Percentiles rank a stretch among this genome's conserved stretches.
These are phyloP conservation scores for Ceuthmochares aereus DNA, from an alignment of 2,113 vertebrate species.

Conservation along the genomic window DNA sequence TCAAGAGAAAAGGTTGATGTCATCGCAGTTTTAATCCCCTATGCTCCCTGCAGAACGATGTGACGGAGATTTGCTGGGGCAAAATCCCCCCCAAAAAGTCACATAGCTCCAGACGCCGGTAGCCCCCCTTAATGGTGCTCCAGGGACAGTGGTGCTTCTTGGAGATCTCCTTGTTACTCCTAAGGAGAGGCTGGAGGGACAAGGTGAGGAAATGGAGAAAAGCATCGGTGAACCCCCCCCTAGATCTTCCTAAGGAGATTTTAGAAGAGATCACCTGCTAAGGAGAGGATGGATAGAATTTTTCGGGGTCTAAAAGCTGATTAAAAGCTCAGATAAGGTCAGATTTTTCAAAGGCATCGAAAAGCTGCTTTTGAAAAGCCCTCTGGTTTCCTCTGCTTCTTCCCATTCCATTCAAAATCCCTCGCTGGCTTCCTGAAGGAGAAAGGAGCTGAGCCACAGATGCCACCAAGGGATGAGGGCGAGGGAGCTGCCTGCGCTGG, in stretches of 20 bases:
- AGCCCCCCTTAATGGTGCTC: not conserved
- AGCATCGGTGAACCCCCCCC: not conserved
- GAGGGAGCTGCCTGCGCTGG: not conserved
- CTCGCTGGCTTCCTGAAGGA: not conserved
- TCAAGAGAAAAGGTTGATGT: not conserved
- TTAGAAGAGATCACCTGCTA: slow-evolving; percentile 31
- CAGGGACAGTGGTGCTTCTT: not conserved
- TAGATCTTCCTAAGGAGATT: slow-evolving; percentile 40
- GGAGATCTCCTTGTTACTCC: not conserved
- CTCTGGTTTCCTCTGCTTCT: not conserved
- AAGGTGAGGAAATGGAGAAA: not conserved
- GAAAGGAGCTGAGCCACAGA: not conserved
- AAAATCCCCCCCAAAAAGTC: not conserved
- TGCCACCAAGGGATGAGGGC: not conserved
- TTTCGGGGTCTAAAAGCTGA: slow-evolving; percentile 36
- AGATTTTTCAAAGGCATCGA: not conserved
- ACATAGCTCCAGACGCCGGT: accelerated
- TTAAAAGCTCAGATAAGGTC: slow-evolving; percentile 57
- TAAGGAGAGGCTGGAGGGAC: not conserved
- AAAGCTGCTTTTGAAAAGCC: slow-evolving; percentile 49
- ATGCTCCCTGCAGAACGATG: not conserved
- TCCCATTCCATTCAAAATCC: not conserved
- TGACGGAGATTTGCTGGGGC: not conserved
- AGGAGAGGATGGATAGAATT: slow-evolving; percentile 24
- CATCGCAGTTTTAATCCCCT: not conserved